Conservation (phyloP, 1,140 invertebrate species). For the Myzus persicae region DNA sequence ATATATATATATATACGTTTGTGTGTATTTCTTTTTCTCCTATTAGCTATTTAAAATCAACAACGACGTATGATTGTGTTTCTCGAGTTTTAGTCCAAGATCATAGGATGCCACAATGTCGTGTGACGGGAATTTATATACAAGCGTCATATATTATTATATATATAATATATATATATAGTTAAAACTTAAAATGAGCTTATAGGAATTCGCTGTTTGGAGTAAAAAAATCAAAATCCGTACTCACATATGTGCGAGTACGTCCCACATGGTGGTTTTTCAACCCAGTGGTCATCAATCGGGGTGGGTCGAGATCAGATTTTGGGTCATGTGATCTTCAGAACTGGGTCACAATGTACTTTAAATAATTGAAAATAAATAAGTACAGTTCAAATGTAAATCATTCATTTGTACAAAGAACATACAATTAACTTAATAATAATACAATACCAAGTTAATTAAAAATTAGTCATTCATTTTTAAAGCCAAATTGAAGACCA, state of each 20-base stretch:
- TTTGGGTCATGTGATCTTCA: background rate
- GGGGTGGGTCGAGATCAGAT: background rate
- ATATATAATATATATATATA: background rate
- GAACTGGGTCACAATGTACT: background rate
- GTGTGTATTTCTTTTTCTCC: background rate
- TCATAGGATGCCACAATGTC: background rate
- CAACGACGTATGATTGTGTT: background rate
- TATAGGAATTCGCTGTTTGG: background rate
- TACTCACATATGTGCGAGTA: background rate
- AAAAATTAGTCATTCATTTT: background rate
- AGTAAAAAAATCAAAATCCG: background rate
- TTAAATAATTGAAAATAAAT: background rate
- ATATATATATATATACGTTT: no score
- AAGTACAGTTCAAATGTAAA: background rate
- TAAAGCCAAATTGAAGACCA: background rate
- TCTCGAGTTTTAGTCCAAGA: background rate
- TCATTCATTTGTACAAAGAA: background rate
- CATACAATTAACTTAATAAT: background rate
- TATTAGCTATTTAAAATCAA: conserved; percentile 32
- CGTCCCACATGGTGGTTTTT: background rate
- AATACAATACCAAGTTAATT: background rate
- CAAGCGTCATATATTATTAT: background rate
- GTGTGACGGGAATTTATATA: background rate
- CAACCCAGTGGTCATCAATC: background rate
- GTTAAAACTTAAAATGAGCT: conserved; percentile 9